Conservation (phyloP, 2,797 vertebrate species). For the Semaprochilodus insignis region DNA sequence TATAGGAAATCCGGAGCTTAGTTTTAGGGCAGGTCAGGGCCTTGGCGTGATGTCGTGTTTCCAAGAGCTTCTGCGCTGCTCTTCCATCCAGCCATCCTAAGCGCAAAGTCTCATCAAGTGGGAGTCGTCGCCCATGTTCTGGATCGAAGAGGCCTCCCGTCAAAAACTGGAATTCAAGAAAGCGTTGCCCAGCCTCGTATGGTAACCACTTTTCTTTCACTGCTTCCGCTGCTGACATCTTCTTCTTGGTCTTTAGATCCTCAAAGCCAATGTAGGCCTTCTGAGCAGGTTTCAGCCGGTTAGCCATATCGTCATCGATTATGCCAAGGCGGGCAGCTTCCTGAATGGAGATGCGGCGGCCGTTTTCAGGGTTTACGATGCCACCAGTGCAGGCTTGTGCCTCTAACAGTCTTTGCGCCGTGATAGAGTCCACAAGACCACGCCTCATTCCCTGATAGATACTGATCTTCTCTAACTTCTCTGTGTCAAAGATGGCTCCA, state of each 20-base stretch:
- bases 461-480: conserved; percentile 91
- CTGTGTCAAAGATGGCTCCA: conserved; percentile 94
- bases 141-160: conserved; percentile 95
- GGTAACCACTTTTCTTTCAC: conserved; percentile 95
- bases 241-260: conserved; percentile 86
- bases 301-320: conserved; percentile 86
- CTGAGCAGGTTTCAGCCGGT: conserved; percentile 89
- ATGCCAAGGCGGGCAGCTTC: conserved; percentile 85
- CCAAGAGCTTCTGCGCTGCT: conserved; percentile 86
- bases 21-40: conserved; percentile 95
- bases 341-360: conserved; percentile 86
- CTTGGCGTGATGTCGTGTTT: conserved; percentile 85
- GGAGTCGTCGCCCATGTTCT: conserved; percentile 83
- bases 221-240: conserved; percentile 91
- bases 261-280: conserved; percentile 94
- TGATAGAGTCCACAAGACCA: conserved; percentile 91
- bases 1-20: conserved; percentile 95
- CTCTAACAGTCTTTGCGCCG: conserved; percentile 91
- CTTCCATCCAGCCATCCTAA: conserved; percentile 88
- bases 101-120: conserved; percentile 86
- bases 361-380: conserved; percentile 87
- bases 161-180: conserved; percentile 92
- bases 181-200: conserved; percentile 94
- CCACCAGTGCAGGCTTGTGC: conserved; percentile 96
- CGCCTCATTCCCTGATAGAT: conserved; percentile 86